Percentiles rank a stretch among this genome's conserved stretches.
Evolutionary conservation across 2,888 invertebrate genomes (phyloP).

Genomic region (Antitype chi): DNA sequence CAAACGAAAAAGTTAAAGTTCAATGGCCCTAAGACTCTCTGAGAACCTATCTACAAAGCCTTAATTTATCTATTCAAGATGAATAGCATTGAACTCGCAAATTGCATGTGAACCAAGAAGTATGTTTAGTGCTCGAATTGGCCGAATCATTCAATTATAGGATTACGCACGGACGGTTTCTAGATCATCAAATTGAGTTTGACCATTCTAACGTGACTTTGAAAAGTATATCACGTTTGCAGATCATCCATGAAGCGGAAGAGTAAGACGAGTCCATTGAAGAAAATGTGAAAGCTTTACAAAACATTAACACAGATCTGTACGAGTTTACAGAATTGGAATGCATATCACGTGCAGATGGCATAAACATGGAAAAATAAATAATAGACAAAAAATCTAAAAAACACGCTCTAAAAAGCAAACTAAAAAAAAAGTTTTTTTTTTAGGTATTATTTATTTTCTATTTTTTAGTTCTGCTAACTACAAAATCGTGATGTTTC

Average conservation of each 20-base stretch:
- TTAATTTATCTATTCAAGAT: constrained; percentile 19
- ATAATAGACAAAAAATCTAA: too few species aligned
- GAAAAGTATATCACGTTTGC: constrained; percentile 14
- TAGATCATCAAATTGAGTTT: constrained; percentile 44
- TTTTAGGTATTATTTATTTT: too few species aligned
- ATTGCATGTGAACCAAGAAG: constrained; percentile 25
- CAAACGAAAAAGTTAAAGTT: neutral
- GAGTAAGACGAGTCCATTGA: neutral
- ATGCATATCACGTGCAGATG: neutral
- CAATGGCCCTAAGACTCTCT: constrained; percentile 2
- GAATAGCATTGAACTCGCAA: constrained; percentile 19
- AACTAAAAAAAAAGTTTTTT: too few species aligned
- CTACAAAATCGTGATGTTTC: too few species aligned
- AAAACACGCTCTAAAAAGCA: too few species aligned
- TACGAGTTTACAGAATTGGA: too few species aligned
- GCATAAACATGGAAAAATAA: neutral
- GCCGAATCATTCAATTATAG: constrained; percentile 63
- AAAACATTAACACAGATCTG: neutral
- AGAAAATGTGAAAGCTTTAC: neutral
- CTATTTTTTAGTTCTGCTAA: too few species aligned
- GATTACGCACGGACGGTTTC: constrained; percentile 41
- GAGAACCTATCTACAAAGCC: neutral
- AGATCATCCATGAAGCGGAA: neutral
- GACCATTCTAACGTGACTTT: constrained; percentile 30
- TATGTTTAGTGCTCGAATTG: constrained; percentile 38